phyloP scores from a whole-genome alignment of 2,888 invertebrate species.

The Acanthosepion pharaonis region DNA sequence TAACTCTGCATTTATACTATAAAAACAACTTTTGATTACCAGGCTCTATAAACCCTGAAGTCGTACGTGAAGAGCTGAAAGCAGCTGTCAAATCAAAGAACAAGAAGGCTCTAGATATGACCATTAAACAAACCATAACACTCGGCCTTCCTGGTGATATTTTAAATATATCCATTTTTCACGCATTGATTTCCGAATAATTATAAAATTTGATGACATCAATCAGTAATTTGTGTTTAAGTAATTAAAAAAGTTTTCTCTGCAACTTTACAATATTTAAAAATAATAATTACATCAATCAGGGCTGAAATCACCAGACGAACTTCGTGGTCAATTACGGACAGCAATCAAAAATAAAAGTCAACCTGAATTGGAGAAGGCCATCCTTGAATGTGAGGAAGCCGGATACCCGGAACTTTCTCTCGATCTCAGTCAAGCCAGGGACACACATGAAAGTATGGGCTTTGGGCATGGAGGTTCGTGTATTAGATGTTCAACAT shows the following conservation, averaged over 20 bases:
- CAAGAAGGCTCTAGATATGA: background rate
- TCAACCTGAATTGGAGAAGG: constrained; percentile 10
- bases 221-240: background rate
- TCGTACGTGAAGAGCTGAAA: background rate
- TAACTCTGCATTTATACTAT: background rate
- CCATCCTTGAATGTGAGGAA: background rate
- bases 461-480: constrained; percentile 25
- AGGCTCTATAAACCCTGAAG: background rate
- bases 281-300: background rate
- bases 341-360: constrained; percentile 2
- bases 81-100: background rate
- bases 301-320: background rate
- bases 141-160: background rate
- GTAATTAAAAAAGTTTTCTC: background rate
- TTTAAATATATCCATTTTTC: background rate
- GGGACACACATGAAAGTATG: background rate
- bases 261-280: background rate
- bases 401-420: constrained; percentile 42
- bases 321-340: background rate
- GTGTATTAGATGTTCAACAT: background rate
- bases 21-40: background rate
- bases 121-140: background rate
- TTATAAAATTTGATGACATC: background rate
- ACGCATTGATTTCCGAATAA: background rate
- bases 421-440: background rate